A percentile compares a stretch with the other conserved stretches of the same genome.
phyloP scores from a whole-genome alignment of 2,888 invertebrate species.

The Corythucha ciliata region DNA sequence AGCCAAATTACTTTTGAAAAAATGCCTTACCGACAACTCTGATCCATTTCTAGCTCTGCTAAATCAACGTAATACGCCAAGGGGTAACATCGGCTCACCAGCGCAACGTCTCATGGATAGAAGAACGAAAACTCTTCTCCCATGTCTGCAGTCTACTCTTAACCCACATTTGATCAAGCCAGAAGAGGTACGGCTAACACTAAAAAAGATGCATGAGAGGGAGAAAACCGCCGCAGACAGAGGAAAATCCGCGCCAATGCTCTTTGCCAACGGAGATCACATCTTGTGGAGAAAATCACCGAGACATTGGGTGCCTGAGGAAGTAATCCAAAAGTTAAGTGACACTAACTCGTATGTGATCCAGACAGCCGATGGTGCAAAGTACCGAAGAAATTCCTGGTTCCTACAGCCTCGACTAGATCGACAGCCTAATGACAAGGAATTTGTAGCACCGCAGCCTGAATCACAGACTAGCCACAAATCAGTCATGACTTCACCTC shows the following conservation, averaged over 20 bases:
- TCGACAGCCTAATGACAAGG: too few species aligned
- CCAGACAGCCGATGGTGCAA: constrained; percentile 8
- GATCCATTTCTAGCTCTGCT: constrained; percentile 13
- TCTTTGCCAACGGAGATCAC: constrained; percentile 5
- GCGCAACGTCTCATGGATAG: constrained; percentile 16
- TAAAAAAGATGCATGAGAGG: constrained; percentile 1
- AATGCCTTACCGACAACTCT: constrained; percentile 9
- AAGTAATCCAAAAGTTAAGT: neutral
- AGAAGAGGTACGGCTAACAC: neutral
- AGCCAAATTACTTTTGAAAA: constrained; percentile 16
- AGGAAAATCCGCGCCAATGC: constrained; percentile 4
- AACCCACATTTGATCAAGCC: neutral
- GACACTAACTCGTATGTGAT: constrained; percentile 10
- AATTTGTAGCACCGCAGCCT: constrained; percentile 1
- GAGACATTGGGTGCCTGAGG: neutral
- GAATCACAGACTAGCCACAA: too few species aligned
- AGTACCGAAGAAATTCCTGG: constrained; percentile 13
- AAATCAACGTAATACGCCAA: constrained; percentile 7
- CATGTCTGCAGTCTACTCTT: neutral
- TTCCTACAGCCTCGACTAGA: neutral
- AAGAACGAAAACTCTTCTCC: constrained; percentile 11
- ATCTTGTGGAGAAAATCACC: constrained; percentile 3
- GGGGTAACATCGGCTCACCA: constrained; percentile 13
- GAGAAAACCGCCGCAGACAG: constrained; percentile 10
- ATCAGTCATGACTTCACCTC: too few species aligned